phyloP scores from a whole-genome alignment of 2,113 vertebrate genomes.

The Xiphias gladius region DNA sequence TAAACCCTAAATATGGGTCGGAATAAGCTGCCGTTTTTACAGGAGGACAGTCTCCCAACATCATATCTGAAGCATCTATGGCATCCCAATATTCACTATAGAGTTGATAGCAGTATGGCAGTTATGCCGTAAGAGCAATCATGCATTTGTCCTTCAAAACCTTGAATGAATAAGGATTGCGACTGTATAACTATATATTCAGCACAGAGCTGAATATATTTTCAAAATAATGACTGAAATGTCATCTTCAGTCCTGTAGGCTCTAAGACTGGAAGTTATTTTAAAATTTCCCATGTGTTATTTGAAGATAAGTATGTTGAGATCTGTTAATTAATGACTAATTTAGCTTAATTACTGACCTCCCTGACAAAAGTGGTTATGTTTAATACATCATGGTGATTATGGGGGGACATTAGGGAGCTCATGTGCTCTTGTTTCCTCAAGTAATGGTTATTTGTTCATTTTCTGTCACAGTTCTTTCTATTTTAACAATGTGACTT shows the following conservation, averaged over 20 bases:
- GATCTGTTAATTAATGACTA: slow-evolving; percentile 47
- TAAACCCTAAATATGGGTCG: not conserved
- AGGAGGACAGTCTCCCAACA: too few species aligned
- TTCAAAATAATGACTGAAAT: slow-evolving; percentile 54
- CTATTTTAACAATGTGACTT: slow-evolving; percentile 6
- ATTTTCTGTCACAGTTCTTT: not conserved
- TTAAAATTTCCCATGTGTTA: slow-evolving; percentile 40
- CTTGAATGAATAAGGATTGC: not conserved
- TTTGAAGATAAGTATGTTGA: slow-evolving; percentile 47
- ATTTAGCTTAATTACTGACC: slow-evolving; percentile 45
- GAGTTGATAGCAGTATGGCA: not conserved
- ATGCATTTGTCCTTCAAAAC: not conserved
- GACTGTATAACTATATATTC: not conserved
- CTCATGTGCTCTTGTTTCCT: not conserved
- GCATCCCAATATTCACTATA: not conserved
- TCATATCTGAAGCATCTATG: too few species aligned
- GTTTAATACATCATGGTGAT: slow-evolving; percentile 37
- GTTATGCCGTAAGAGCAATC: not conserved
- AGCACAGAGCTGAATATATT: slow-evolving; percentile 37
- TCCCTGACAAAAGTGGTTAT: slow-evolving; percentile 20
- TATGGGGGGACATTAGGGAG: not conserved
- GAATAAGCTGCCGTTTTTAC: not conserved
- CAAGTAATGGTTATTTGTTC: slow-evolving; percentile 11
- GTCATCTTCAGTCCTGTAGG: slow-evolving; percentile 35
- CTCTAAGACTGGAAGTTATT: slow-evolving; percentile 35